Evolutionary conservation across 2,797 vertebrate genomes (phyloP), one percentile per base, ranked within the genome.

Genomic region (Etheostoma perlongum): DNA sequence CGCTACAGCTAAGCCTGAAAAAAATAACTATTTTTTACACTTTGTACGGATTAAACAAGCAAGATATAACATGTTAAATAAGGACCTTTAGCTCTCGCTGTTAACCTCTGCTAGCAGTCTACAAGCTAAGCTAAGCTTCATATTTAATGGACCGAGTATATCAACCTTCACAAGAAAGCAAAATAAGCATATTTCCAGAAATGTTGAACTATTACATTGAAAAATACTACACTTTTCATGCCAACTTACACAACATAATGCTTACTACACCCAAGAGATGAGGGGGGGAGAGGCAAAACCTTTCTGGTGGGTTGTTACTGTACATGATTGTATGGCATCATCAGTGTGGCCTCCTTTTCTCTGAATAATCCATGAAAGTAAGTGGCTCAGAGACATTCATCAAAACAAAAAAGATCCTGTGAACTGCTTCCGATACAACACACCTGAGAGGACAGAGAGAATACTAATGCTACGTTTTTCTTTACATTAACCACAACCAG

Each of bases 351-450:
- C 49, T 58, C 60, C 47, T 61, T 44, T 53, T 13, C 77, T 66
- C 72, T 83, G 84, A 89, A 90, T 86, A 86, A 89, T 80, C 79
- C 85, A 90, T 79, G 83, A 89, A 55, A 52, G 67, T 79, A 72
- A 66, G 49, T 27, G 46, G 58, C 74, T 87, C 54, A 2, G 54
- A 85, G 66, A 82, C 53, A 48, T 71, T 88, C 79, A 86, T 90
- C 75, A 86, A 90, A 30, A 30, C 27, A 30, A 30, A 30, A 30
- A 30, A 30, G 27, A 30, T 30, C 27, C 27, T 30, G 27, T 6
- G 30, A 64, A 21, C 65, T 30, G 36, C 71, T 60, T 61, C 51
- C 5, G 6, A 82, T 69, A 73, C 62, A 71, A 79, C 67, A 65
- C 49, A 68, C 82, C 83, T 67, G 21, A 74, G 76, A 78, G 23